phyloP scores from a whole-genome alignment of 2,797 vertebrate genomes.

The Gallirallus australis region DNA sequence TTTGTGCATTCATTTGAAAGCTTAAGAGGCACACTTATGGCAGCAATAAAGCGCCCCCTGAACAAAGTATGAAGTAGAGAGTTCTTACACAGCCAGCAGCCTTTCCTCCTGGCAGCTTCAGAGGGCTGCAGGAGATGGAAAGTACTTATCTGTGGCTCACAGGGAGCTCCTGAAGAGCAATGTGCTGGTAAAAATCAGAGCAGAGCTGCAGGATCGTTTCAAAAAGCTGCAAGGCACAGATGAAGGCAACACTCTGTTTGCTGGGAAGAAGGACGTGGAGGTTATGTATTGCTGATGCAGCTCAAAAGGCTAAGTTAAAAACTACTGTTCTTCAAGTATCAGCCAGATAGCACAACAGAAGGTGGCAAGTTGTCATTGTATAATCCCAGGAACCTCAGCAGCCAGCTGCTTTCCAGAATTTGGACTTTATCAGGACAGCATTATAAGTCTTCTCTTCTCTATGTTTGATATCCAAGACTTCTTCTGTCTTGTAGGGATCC shows the following conservation, averaged over 20 bases:
- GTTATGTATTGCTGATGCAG: conserved; percentile 3
- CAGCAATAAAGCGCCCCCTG: background rate
- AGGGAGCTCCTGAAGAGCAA: conserved; percentile 8
- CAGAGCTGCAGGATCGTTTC: background rate
- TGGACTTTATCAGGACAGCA: background rate
- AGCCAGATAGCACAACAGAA: background rate
- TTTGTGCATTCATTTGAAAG: background rate
- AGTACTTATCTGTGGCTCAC: background rate
- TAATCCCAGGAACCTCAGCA: background rate
- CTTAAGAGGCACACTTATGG: background rate
- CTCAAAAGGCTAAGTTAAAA: background rate
- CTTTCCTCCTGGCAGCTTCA: background rate
- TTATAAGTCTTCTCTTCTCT: background rate
- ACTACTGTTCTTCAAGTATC: background rate
- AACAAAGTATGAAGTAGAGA: background rate
- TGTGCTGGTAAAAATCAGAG: background rate
- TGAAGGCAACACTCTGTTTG: background rate
- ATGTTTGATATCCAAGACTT: background rate
- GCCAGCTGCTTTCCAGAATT: background rate
- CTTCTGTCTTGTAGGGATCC: background rate
- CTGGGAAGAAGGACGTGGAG: background rate
- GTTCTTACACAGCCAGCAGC: background rate
- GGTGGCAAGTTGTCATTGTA: background rate
- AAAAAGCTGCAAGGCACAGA: conserved; percentile 18
- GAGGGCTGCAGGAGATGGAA: background rate